Percentiles rank a stretch among this genome's conserved stretches.
phyloP scores from a whole-genome alignment of 2,888 invertebrate species.

The Sarcophaga variegata region DNA sequence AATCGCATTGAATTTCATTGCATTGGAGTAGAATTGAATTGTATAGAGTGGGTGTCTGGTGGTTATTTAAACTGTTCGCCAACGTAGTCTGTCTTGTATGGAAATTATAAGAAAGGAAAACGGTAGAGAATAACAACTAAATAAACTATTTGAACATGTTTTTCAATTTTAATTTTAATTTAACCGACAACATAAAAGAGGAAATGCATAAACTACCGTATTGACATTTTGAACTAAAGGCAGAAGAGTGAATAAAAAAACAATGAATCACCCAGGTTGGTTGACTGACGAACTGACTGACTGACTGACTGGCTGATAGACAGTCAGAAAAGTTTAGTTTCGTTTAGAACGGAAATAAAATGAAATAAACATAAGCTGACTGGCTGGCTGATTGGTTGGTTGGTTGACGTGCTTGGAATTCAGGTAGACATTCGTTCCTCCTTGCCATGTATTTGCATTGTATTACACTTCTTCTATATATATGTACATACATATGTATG shows the following conservation, averaged over 20 bases:
- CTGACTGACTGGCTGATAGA: not conserved
- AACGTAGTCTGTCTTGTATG: not conserved
- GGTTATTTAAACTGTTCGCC: not conserved
- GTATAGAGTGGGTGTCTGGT: slow-evolving; percentile 26
- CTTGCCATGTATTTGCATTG: not conserved
- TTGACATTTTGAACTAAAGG: slow-evolving; percentile 37
- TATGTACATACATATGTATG: not conserved
- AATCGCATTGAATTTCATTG: not conserved
- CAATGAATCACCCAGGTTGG: not conserved
- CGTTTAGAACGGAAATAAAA: slow-evolving; percentile 56
- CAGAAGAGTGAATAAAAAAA: not conserved
- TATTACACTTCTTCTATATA: not conserved
- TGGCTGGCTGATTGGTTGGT: not conserved
- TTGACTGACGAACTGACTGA: not conserved
- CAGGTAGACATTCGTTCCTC: not conserved
- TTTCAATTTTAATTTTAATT: slow-evolving; percentile 35
- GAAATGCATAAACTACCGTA: slow-evolving; percentile 46
- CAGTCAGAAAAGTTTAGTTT: slow-evolving; percentile 22
- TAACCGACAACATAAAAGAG: slow-evolving; percentile 36
- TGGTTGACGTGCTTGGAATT: slow-evolving; percentile 50
- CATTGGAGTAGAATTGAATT: not conserved
- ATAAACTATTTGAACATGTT: slow-evolving; percentile 28
- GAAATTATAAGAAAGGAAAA: not conserved
- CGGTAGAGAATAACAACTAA: slow-evolving; percentile 6
- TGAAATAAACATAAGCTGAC: slow-evolving; percentile 19